phyloP scores from a whole-genome alignment of 2,113 vertebrate genomes.

The Silurus asotus region DNA sequence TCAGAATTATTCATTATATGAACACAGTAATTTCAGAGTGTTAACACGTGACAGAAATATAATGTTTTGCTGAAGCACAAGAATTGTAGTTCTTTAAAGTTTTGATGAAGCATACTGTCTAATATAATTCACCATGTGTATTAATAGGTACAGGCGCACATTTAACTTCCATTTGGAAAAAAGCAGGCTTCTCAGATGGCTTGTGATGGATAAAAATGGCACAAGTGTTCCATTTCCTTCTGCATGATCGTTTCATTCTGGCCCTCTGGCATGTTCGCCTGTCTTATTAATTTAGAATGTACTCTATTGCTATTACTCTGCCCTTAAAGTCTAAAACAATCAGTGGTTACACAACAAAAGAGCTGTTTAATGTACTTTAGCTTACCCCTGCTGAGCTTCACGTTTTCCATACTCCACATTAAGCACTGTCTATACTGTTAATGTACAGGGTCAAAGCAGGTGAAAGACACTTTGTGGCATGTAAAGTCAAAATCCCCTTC shows the following conservation, averaged over 20 bases:
- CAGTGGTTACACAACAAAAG: constrained; percentile 27
- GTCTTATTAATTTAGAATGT: constrained; percentile 34
- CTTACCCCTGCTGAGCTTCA: constrained; percentile 23
- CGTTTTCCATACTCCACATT: constrained; percentile 29
- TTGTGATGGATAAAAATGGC: constrained; percentile 41
- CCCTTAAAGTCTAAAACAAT: constrained; percentile 33
- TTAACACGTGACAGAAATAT: constrained; percentile 35
- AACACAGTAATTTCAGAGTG: constrained; percentile 31
- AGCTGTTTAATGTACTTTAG: constrained; percentile 14
- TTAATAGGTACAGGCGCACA: constrained; percentile 26
- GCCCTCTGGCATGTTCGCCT: constrained; percentile 28
- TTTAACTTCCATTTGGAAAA: constrained; percentile 15
- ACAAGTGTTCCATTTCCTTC: constrained; percentile 58
- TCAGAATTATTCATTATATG: constrained; percentile 41
- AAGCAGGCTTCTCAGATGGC: constrained; percentile 34
- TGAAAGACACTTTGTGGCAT: constrained; percentile 24
- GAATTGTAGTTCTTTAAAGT: constrained; percentile 35
- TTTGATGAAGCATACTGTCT: constrained; percentile 25
- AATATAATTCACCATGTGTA: constrained; percentile 44
- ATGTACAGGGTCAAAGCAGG: constrained; percentile 26
- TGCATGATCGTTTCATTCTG: constrained; percentile 35
- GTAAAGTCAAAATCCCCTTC: neutral
- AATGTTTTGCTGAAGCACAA: constrained; percentile 11
- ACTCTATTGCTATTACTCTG: constrained; percentile 19
- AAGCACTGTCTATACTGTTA: constrained; percentile 27